Percentiles rank a stretch among this genome's conserved stretches.
Conservation (phyloP, 92 coral and sea anemone genomes). For the Pocillopora meandrina region DNA sequence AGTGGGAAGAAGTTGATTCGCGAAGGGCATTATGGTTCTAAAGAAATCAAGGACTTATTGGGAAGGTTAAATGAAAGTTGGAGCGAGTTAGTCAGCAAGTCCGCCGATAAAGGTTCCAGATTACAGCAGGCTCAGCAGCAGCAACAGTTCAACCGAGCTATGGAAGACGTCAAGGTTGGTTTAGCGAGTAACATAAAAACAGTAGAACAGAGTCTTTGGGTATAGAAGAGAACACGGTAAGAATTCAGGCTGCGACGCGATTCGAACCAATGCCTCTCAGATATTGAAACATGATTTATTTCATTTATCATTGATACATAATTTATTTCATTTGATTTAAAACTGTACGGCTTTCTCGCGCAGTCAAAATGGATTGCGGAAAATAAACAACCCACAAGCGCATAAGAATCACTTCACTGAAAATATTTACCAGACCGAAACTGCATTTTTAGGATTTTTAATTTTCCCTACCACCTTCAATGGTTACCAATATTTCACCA, state of each 20-base stretch:
- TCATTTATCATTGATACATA: too few relatives aligned
- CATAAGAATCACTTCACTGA: too few relatives aligned
- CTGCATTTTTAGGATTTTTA: not conserved
- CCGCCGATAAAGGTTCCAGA: conserved; percentile 78
- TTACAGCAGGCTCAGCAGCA: conserved; percentile 90
- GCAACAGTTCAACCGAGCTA: conserved; percentile 74
- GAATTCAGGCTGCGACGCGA: too few relatives aligned
- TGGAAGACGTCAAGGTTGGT: conserved; percentile 70
- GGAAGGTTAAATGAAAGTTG: conserved; percentile 71
- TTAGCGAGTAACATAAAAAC: not conserved
- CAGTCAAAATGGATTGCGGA: too few relatives aligned
- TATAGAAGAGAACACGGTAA: too few relatives aligned
- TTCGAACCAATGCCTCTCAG: too few relatives aligned
- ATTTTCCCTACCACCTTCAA: not conserved
- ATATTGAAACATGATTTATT: too few relatives aligned
- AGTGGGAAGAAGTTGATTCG: conserved; percentile 70
- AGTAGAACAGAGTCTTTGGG: not conserved
- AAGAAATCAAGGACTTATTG: conserved; percentile 66
- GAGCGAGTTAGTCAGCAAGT: conserved; percentile 65
- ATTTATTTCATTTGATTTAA: too few relatives aligned
- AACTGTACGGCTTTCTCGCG: too few relatives aligned
- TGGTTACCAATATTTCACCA: not conserved
- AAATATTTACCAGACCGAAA: too few relatives aligned
- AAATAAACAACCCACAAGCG: too few relatives aligned
- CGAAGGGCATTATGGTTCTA: conserved; percentile 76